phyloP scores from a whole-genome alignment of 2,113 vertebrate species.

The Odocoileus hemionus region DNA sequence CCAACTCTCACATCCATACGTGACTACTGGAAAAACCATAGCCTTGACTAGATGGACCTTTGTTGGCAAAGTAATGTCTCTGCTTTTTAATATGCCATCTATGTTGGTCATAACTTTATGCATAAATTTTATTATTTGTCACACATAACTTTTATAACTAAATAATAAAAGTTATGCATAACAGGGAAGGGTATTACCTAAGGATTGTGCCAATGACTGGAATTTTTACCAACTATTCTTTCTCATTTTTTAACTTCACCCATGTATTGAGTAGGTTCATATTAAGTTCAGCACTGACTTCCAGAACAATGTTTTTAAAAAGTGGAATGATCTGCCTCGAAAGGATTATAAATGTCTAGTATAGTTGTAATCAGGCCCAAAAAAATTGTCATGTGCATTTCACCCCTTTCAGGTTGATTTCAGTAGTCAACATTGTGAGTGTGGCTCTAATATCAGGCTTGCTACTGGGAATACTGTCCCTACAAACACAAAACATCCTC shows the following conservation, averaged over 20 bases:
- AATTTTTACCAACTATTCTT: neutral
- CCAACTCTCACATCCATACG: rapidly evolving
- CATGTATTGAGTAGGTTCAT: neutral
- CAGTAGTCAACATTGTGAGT: neutral
- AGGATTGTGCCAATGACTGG: neutral
- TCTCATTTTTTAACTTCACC: neutral
- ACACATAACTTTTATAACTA: neutral
- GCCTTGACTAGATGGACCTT: neutral
- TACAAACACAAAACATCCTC: neutral
- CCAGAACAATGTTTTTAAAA: neutral
- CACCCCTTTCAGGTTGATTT: neutral
- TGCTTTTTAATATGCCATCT: neutral
- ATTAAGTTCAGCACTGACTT: neutral
- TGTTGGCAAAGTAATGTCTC: neutral
- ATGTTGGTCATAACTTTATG: neutral
- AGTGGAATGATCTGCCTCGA: neutral
- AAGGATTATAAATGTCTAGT: neutral
- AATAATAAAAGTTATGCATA: neutral
- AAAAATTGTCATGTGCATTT: neutral
- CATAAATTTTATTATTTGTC: neutral
- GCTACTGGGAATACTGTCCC: neutral
- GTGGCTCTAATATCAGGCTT: neutral
- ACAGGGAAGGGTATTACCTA: neutral
- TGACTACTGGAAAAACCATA: neutral
- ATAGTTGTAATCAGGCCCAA: neutral